phyloP scores from a whole-genome alignment of 1,140 invertebrate genomes.

The Leptinotarsa lineolata region DNA sequence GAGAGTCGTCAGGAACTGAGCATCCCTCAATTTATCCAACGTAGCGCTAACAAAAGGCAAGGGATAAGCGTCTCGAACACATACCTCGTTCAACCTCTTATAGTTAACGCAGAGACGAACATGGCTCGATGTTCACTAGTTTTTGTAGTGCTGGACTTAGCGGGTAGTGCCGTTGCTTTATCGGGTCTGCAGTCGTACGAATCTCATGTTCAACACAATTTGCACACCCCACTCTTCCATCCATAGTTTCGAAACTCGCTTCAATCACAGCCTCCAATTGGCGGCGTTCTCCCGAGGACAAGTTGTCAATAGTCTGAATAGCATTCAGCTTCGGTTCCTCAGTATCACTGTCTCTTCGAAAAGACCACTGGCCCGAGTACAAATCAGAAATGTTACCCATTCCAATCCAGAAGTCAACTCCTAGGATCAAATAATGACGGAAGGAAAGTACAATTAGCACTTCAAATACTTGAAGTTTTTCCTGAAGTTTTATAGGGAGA shows the following conservation, averaged over 20 bases:
- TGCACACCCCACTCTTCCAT: constrained; percentile 8
- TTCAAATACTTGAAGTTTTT: too few species aligned
- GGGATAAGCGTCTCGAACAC: constrained; percentile 19
- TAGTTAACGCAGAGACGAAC: constrained; percentile 49
- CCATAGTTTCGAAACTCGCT: background rate
- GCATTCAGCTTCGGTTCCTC: too few species aligned
- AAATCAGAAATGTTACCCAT: too few species aligned
- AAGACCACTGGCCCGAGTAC: too few species aligned
- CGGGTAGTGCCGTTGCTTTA: constrained; percentile 22
- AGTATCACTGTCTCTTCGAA: too few species aligned
- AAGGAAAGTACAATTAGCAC: too few species aligned
- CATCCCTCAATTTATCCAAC: constrained; percentile 43
- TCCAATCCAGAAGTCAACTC: too few species aligned
- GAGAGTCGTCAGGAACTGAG: constrained; percentile 44
- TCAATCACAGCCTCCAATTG: background rate
- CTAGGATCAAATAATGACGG: too few species aligned
- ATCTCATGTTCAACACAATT: constrained; percentile 13
- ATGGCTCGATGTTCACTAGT: constrained; percentile 35
- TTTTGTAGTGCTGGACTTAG: constrained; percentile 19
- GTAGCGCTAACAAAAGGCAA: constrained; percentile 31
- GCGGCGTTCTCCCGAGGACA: background rate
- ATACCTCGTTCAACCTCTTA: constrained; percentile 14
- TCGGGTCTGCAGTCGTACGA: background rate
- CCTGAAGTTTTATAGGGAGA: too few species aligned
- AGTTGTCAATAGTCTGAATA: background rate